Evolutionary conservation across 2,888 invertebrate genomes (phyloP).

Genomic region (Eupithecia subfuscata): DNA sequence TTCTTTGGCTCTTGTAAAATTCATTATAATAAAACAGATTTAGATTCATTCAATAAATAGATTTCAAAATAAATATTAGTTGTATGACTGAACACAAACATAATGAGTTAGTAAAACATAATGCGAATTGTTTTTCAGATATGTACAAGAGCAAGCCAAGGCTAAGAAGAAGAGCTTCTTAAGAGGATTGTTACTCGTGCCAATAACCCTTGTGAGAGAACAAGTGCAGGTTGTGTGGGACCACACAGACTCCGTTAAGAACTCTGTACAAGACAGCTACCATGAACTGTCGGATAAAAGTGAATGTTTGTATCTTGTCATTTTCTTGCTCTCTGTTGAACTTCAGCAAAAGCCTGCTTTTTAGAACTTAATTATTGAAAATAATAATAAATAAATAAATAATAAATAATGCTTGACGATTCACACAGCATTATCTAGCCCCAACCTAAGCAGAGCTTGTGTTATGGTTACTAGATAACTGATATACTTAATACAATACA

Average conservation of each 20-base stretch:
- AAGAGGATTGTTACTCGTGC: conserved; percentile 58
- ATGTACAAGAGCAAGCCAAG: conserved; percentile 52
- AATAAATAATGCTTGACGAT: too few relatives aligned
- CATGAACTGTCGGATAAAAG: conserved; percentile 67
- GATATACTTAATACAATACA: too few relatives aligned
- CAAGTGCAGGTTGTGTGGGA: conserved; percentile 64
- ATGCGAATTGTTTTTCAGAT: conserved; percentile 49
- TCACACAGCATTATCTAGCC: too few relatives aligned
- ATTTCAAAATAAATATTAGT: not conserved
- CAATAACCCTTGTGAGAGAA: conserved; percentile 67
- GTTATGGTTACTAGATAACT: too few relatives aligned
- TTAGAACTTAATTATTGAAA: too few relatives aligned
- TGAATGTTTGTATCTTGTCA: conserved; percentile 62
- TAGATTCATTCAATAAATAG: not conserved
- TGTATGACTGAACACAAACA: not conserved
- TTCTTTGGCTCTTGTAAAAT: not conserved
- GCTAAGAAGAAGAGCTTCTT: conserved; percentile 55
- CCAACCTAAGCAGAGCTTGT: too few relatives aligned
- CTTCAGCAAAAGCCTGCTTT: too few relatives aligned
- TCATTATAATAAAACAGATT: not conserved
- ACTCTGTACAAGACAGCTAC: conserved; percentile 65
- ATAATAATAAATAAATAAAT: too few relatives aligned
- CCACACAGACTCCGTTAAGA: conserved; percentile 66
- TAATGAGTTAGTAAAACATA: not conserved
- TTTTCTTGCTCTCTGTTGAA: not conserved